These are phyloP conservation scores for Blastomussa wellsi DNA, from an alignment of 92 coral and sea anemone genomes.

Conservation along the genomic window DNA sequence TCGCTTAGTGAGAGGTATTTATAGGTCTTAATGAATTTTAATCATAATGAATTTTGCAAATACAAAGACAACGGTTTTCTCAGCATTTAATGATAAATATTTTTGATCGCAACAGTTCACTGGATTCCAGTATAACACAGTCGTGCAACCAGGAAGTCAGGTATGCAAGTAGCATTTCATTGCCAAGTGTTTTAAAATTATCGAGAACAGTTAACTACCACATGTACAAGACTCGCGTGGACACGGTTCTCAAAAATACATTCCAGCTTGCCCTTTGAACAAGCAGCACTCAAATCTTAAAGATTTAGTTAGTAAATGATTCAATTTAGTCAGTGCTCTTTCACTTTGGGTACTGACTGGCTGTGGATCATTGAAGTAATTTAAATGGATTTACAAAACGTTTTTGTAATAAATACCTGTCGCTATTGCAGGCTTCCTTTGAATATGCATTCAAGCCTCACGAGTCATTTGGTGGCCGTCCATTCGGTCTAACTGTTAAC, in stretches of 20 bases:
- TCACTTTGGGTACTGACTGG: neutral
- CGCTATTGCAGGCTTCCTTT: conserved; percentile 74
- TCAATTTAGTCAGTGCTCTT: neutral
- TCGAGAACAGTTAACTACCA: neutral
- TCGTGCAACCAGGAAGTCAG: conserved; percentile 90
- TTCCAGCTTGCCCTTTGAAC: too few relatives aligned
- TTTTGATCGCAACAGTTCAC: conserved; percentile 65
- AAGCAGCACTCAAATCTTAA: too few relatives aligned
- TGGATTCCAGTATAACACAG: conserved; percentile 74
- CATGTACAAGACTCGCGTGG: neutral
- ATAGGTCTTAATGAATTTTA: neutral
- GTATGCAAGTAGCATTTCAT: conserved; percentile 33
- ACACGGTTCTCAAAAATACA: too few relatives aligned
- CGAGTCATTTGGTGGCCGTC: conserved; percentile 99
- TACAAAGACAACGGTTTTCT: neutral
- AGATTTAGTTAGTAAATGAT: too few relatives aligned
- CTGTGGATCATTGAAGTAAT: neutral
- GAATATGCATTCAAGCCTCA: conserved; percentile 99
- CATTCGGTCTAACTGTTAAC: conserved; percentile 94
- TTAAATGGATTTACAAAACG: neutral
- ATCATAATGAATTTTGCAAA: too few relatives aligned
- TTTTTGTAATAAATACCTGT: neutral
- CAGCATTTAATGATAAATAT: neutral
- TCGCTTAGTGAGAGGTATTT: too few relatives aligned
- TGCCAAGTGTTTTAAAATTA: neutral